phyloP scores from a whole-genome alignment of 1,140 invertebrate species.

The Drosophila repletoides region DNA sequence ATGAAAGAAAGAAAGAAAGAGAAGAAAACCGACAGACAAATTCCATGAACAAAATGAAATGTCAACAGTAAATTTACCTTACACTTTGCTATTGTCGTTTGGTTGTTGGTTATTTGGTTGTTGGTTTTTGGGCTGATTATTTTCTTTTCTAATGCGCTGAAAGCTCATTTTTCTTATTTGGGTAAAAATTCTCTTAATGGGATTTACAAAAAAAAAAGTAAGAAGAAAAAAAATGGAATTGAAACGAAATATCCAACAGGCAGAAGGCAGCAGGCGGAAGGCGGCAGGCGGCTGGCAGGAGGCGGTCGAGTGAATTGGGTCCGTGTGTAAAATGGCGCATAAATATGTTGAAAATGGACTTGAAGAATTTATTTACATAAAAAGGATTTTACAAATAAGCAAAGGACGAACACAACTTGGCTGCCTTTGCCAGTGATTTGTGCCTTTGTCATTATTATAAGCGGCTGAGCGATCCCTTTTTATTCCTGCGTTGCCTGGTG shows the following conservation, averaged over 20 bases:
- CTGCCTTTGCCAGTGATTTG: slow-evolving; percentile 59
- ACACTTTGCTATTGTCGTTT: slow-evolving; percentile 53
- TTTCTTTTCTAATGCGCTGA: slow-evolving; percentile 73
- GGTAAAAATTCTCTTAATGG: slow-evolving; percentile 67
- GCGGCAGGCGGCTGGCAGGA: slow-evolving; percentile 25
- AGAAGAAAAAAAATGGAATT: not conserved
- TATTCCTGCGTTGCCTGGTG: slow-evolving; percentile 44
- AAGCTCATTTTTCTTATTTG: slow-evolving; percentile 79
- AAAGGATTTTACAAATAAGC: slow-evolving; percentile 75
- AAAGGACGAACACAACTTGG: slow-evolving; percentile 40
- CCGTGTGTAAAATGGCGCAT: slow-evolving; percentile 75
- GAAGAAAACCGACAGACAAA: slow-evolving; percentile 57
- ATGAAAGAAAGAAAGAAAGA: slow-evolving; percentile 19
- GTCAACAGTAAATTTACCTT: slow-evolving; percentile 79
- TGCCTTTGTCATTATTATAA: slow-evolving; percentile 74
- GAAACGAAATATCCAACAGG: slow-evolving; percentile 33
- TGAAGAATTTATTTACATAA: slow-evolving; percentile 79
- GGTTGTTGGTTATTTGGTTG: slow-evolving; percentile 25
- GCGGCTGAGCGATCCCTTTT: slow-evolving; percentile 69
- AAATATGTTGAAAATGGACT: slow-evolving; percentile 80
- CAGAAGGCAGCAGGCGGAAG: slow-evolving; percentile 6
- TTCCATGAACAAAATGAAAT: slow-evolving; percentile 76
- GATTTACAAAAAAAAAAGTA: slow-evolving; percentile 54
- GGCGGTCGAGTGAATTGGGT: slow-evolving; percentile 22
- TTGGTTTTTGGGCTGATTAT: slow-evolving; percentile 63